Percentiles rank a stretch among this genome's conserved stretches.
These are phyloP conservation scores for Gortyna flavago DNA, from an alignment of 2,888 invertebrate species.

Conservation along the genomic window DNA sequence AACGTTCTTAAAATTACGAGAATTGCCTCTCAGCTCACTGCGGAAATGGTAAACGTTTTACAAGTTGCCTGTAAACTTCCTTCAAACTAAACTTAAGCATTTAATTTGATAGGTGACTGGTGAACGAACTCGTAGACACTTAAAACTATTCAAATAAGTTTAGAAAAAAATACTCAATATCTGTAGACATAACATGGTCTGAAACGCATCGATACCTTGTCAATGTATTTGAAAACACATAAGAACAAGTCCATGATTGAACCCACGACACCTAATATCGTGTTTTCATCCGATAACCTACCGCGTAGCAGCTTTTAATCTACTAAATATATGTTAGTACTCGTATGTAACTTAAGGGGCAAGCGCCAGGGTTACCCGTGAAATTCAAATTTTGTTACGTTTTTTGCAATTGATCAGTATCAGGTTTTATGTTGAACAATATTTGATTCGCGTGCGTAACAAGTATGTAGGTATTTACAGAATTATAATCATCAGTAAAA, in stretches of 20 bases:
- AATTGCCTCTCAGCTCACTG: no score
- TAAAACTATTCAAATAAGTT: neutral
- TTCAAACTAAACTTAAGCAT: slow-evolving; percentile 9
- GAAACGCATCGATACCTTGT: slow-evolving; percentile 23
- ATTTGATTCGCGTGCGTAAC: no score
- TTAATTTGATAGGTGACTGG: neutral
- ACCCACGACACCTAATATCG: slow-evolving; percentile 34
- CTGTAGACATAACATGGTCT: slow-evolving; percentile 1
- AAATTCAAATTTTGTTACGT: neutral
- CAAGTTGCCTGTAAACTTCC: slow-evolving; percentile 30
- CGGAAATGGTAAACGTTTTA: slow-evolving; percentile 42
- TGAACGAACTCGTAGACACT: slow-evolving; percentile 9
- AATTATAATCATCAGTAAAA: neutral
- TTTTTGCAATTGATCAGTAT: no score
- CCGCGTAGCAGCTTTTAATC: slow-evolving; percentile 17
- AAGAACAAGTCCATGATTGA: slow-evolving; percentile 21
- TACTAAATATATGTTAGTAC: slow-evolving; percentile 5
- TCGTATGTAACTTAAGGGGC: neutral
- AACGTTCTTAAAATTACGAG: no score
- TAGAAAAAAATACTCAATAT: slow-evolving; percentile 7
- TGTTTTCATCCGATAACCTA: slow-evolving; percentile 50
- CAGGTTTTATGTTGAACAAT: neutral
- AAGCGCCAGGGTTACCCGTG: neutral
- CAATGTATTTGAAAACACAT: slow-evolving; percentile 23
- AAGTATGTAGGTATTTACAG: neutral